These are phyloP conservation scores for Acrocephalus arundinaceus DNA, from an alignment of 2,113 vertebrate species.

Conservation along the genomic window DNA sequence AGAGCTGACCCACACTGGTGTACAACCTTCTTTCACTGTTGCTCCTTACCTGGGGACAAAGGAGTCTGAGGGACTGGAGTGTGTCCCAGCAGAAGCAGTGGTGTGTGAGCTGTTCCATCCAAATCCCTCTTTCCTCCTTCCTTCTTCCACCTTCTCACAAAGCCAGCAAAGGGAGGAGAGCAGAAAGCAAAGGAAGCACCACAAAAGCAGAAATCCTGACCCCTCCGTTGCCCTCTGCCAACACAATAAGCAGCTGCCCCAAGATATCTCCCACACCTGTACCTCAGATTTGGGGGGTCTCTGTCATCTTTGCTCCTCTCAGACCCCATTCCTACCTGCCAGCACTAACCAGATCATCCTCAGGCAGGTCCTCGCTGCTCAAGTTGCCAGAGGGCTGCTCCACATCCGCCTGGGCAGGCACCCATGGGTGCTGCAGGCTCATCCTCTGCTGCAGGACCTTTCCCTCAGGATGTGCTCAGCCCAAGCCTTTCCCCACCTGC, in stretches of 20 bases:
- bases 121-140: neutral
- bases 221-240: neutral
- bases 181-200: neutral
- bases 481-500: neutral
- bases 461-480: neutral
- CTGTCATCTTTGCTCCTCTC: neutral
- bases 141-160: neutral
- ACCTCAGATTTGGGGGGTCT: neutral
- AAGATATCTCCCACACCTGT: neutral
- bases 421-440: constrained; percentile 48
- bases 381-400: neutral
- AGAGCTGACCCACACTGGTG: neutral
- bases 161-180: neutral
- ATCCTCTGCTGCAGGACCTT: neutral
- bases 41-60: neutral
- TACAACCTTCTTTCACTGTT: neutral
- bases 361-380: neutral
- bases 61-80: neutral
- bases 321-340: neutral
- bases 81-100: neutral
- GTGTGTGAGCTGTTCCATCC: neutral
- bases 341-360: constrained; percentile 40
- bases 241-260: neutral
- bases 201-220: neutral
- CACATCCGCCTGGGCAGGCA: neutral